Percentiles rank a stretch among this genome's conserved stretches.
These are phyloP conservation scores for Daboia siamensis DNA, from an alignment of 2,113 vertebrate species.

Conservation along the genomic window DNA sequence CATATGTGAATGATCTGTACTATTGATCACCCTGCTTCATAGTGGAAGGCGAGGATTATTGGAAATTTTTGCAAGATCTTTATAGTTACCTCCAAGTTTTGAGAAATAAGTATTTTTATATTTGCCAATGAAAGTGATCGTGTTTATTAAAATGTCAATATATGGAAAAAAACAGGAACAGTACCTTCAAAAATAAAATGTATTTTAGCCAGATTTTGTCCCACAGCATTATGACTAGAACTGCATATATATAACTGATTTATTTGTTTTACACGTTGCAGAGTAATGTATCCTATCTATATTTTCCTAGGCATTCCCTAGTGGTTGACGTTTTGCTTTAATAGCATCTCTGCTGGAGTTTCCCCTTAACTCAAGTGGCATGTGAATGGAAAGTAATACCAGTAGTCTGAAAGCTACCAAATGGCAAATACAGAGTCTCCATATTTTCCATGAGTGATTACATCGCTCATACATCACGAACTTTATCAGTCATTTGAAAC, in stretches of 20 bases:
- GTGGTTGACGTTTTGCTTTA: background rate
- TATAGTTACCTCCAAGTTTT: background rate
- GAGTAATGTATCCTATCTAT: background rate
- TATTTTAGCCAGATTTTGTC: background rate
- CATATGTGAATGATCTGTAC: background rate
- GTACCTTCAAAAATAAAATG: background rate
- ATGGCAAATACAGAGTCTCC: background rate
- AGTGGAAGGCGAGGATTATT: background rate
- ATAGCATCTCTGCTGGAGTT: background rate
- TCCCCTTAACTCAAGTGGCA: background rate
- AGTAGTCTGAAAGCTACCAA: background rate
- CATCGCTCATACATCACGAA: background rate
- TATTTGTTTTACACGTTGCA: background rate
- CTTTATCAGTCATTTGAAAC: background rate
- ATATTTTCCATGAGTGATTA: background rate
- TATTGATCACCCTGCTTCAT: background rate
- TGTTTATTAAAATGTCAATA: background rate
- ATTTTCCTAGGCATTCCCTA: background rate
- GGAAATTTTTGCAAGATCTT: background rate
- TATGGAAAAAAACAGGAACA: slow-evolving; percentile 5
- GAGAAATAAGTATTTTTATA: background rate
- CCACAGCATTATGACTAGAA: background rate
- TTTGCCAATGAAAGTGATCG: background rate
- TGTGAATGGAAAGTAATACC: background rate
- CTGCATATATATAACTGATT: background rate